Base-by-base conservation (phyloP, 2,888 invertebrate genomes). In the Chymomyza fuscimana region DNA sequence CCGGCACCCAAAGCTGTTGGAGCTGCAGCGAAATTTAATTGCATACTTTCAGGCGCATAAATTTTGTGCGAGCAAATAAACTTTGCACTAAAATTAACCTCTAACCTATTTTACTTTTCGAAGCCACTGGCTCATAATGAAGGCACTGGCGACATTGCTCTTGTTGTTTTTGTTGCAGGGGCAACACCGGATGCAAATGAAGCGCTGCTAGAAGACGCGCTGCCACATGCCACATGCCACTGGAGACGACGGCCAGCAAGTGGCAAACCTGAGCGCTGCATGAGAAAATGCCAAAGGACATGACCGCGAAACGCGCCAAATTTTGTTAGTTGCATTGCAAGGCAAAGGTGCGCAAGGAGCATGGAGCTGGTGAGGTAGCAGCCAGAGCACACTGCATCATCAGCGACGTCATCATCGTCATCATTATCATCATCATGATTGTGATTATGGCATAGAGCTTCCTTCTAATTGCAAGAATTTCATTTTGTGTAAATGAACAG, bases 401-500 rank as follows among this genome's bases (percentile, higher is more conserved):
- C 65, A 58, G 61, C 72, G 70, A 54, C 74, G 52, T 65, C 67
- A 65, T 62, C 76, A 77, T 70, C 81, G 63, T 61, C 62, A 59
- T 72, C 69, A 65, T 40, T 67, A 68, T 64, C 54, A 69, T 67
- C 65, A 68, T 61, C 59, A 70, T 79, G 68, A 69, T 72, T 65
- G 70, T 71, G 72, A 73, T 60, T 61, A 72, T 69, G 62, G 63
- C 58, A 59, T 61, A 72, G 74, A 70, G 76, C 81, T 83, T 88
- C 85, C 79, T 80, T 87, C 80, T 91, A 91, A 90, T 91, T 90
- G 90, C 90, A 89, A 82, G 90, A 90, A 90, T 89, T 90, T 89
- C 90, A 90, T 90, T 90, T 89, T 81, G 85, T 81, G 79, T 86
- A 90, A 90, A 90, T 89, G 90, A 90, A 90, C 90, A 89, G 82